Evolutionary conservation across 1,140 invertebrate species (phyloP).

Genomic region (Drosophila burlai): DNA sequence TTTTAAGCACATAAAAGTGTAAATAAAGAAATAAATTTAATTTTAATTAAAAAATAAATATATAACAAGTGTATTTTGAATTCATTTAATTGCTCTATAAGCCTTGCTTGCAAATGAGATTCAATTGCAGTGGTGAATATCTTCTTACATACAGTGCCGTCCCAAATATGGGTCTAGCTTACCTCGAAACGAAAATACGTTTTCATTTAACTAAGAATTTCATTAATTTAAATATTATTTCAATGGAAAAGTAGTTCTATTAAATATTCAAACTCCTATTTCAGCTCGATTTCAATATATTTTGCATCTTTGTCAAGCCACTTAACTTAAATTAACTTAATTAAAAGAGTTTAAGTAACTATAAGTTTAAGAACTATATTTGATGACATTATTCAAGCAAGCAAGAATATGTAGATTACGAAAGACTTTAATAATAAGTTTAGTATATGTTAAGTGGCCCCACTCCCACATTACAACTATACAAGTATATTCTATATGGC

Average conservation of each 20-base stretch:
- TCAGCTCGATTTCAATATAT: neutral
- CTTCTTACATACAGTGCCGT: neutral
- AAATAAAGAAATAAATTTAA: too few species aligned
- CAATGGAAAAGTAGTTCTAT: neutral
- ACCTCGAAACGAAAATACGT: neutral
- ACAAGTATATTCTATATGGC: neutral
- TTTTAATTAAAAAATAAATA: neutral
- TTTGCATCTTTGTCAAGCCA: neutral
- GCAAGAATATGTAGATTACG: neutral
- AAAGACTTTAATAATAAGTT: constrained; percentile 12
- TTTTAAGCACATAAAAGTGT: neutral
- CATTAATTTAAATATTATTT: neutral
- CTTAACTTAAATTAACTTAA: neutral
- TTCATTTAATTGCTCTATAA: too few species aligned
- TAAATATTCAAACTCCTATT: neutral
- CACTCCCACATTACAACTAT: neutral
- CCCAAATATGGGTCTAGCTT: neutral
- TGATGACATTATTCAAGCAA: neutral
- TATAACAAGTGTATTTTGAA: neutral
- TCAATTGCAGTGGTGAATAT: neutral
- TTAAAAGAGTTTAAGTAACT: too few species aligned
- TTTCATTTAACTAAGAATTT: neutral
- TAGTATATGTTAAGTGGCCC: constrained; percentile 1
- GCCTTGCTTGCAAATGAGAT: neutral
- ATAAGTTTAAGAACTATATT: too few species aligned